Evolutionary conservation across 1,140 invertebrate species (phyloP), one percentile per base, ranked within the genome.

Genomic region (Anastrepha ludens): DNA sequence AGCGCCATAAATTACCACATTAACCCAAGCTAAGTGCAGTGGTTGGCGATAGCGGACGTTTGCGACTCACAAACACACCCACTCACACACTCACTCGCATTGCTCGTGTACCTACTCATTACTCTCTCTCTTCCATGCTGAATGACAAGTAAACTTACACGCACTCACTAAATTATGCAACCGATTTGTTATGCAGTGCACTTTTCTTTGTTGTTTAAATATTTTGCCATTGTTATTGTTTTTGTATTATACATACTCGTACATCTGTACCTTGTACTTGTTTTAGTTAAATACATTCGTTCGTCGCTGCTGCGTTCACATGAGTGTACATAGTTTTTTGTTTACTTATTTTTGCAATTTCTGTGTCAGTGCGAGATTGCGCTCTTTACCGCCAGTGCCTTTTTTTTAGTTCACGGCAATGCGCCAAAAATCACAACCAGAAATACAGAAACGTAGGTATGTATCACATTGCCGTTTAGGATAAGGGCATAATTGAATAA

Each of bases 161-260:
- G 17, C 41, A 74, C 41, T 74, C 67, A 74, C 41, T 39, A 74
- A 74, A 74, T 74, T 74, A 74, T 74, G 67, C 67, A 74, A 74
- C 44, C 39, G 41, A 6, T 15, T 74, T 74, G 67, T 74, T 74
- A 74, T 74, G 67, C 67, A 74, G 67, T 44, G 67, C 67, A 74
- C 7, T 74, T 74, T 74, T 7, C 39, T 47, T 74, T n/a, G 67
- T 74, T 74, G 41, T 74, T 70, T 17, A 17, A 62, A 74, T 44
- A 17, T 17, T 5, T 74, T 74, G 67, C 39, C 44, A 47, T 74
- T 44, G 41, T 47, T 74, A 15, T 11, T 62, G 15, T 58, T 8
- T 7, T 58, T 67, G 20, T 65, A 29, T 29, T 29, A 1, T 29
- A 29, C 1, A 29, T 29, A 65, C 29, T 65, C 29, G 29, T 9